Evolutionary conservation across 2,113 vertebrate genomes (phyloP), one percentile per base, ranked within the genome.

Genomic region (Trogon melanurus): DNA sequence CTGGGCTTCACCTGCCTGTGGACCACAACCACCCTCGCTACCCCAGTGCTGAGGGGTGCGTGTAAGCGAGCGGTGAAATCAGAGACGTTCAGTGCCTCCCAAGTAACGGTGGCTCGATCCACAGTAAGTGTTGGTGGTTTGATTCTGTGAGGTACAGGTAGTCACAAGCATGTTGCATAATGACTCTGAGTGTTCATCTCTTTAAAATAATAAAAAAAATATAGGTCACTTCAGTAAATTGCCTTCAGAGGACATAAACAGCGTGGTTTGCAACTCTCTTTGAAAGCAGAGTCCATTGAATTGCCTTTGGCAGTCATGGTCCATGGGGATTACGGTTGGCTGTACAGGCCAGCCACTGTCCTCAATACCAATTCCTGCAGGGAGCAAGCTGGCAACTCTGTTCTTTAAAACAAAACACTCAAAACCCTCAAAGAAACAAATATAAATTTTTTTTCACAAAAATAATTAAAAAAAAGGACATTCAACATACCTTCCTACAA

Each of bases 41-140:
- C 36, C 36, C 19, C 50, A 2, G 17, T 20, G 53, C 54, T 53
- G 34, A 79, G n/a, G 29, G 17, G 10, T 29, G 72, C 32, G 30
- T 1, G 5, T 11, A 18, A 48, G 23, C 0, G 2, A 73, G 57
- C 56, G 60, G 54, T 47, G 79, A 66, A 61, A 54, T 8, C 11
- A 67, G 60, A 11, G 11, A 15, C 0, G 0, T 69, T 61, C 11
- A 6, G 47, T 44, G 51, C 36, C 26, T 58, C 16, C 76, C n/a
- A 38, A 60, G 12, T 3, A 34, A 5, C 15, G 79, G 34, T n/a
- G 12, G 66, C 38, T 32, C 1, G 11, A 5, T 20, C 45, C 4
- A 1, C 58, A 41, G 32, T 2, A 16, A 60, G 30, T 14, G 27
- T 0, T 11, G 15, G 47, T 13, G 47, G 5, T 50, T 22, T 32